These are phyloP conservation scores for human DNA, from an alignment of 2,113 vertebrate genomes.

Conservation along the genomic window GRCh38 chr12:42385501-42386000, in stretches of 20 bases:
- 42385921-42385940: background rate
- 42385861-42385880: background rate
- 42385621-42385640: background rate
- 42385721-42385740: background rate
- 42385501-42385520: background rate
- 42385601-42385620: background rate
- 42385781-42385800: background rate
- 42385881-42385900: background rate
- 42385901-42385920: background rate
- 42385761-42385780: background rate
- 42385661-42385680: background rate
- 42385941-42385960: background rate
- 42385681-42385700: slow-evolving; percentile 27
- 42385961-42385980: background rate
- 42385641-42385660: background rate
- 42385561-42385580: background rate
- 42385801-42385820: background rate
- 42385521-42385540: background rate
- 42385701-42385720: background rate
- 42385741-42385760: background rate
- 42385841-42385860: background rate
- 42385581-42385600: background rate
- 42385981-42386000: slow-evolving; percentile 37
- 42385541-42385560: background rate
- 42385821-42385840: background rate